Evolutionary conservation across 2,888 invertebrate genomes (phyloP).

Genomic region (Melanargia galathea): DNA sequence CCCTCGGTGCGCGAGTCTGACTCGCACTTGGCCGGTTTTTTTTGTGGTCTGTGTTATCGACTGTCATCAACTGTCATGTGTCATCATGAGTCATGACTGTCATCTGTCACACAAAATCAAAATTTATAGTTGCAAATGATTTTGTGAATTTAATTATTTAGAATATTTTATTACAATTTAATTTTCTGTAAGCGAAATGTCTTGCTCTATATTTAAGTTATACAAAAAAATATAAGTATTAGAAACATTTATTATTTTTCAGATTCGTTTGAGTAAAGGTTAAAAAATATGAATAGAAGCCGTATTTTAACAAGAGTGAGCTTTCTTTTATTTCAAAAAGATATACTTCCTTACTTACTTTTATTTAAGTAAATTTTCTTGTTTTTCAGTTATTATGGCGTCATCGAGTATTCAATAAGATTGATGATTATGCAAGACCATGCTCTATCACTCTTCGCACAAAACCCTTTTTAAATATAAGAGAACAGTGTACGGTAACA

Average conservation of each 20-base stretch:
- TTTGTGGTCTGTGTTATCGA: no score
- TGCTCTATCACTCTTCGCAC: constrained; percentile 34
- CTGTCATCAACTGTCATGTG: no score
- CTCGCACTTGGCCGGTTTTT: no score
- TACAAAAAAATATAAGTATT: neutral
- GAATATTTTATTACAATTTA: no score
- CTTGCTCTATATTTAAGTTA: neutral
- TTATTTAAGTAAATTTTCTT: constrained; percentile 4
- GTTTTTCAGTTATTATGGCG: constrained; percentile 37
- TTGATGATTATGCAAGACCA: constrained; percentile 55
- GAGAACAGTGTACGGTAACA: constrained; percentile 59
- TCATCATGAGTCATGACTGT: no score
- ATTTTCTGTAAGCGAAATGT: no score
- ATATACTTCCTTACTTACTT: neutral
- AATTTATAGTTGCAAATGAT: no score
- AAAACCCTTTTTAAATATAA: constrained; percentile 38
- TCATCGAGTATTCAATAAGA: constrained; percentile 35
- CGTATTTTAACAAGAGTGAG: constrained; percentile 33
- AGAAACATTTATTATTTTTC: neutral
- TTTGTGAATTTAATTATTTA: no score
- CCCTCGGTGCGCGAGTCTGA: no score
- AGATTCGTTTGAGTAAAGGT: neutral
- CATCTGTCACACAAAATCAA: no score
- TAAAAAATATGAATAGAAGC: constrained; percentile 32
- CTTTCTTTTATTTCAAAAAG: neutral